phyloP scores from a whole-genome alignment of 1,140 invertebrate species.

The Calliopsis andreniformis region DNA sequence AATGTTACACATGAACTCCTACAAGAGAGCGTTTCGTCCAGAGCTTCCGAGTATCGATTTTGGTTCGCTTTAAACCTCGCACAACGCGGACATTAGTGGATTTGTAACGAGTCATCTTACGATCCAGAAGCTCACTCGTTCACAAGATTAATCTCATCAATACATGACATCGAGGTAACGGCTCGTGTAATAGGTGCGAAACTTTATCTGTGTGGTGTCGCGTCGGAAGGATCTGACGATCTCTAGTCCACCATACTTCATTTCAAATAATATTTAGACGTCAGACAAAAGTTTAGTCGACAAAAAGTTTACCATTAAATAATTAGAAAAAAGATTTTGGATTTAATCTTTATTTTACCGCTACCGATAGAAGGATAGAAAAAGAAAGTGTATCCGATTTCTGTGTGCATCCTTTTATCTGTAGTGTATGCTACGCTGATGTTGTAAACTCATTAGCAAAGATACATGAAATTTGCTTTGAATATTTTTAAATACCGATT shows the following conservation, averaged over 20 bases:
- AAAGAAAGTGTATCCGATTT: too few relatives aligned
- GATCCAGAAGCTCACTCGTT: conserved; percentile 5
- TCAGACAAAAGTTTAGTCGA: too few relatives aligned
- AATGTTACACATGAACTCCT: background rate
- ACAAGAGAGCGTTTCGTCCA: background rate
- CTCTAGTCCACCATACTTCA: background rate
- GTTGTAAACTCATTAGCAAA: too few relatives aligned
- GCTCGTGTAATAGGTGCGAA: background rate
- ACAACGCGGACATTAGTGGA: conserved; percentile 4
- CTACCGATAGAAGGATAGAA: too few relatives aligned
- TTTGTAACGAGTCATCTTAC: conserved; percentile 25
- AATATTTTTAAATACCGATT: too few relatives aligned
- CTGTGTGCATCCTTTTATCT: too few relatives aligned
- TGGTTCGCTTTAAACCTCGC: background rate
- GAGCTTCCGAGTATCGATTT: conserved; percentile 11
- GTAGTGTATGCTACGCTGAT: too few relatives aligned
- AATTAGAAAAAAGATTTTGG: too few relatives aligned
- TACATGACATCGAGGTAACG: conserved; percentile 2
- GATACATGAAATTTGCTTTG: too few relatives aligned
- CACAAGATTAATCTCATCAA: conserved; percentile 37
- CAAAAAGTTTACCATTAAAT: too few relatives aligned
- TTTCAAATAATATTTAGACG: background rate
- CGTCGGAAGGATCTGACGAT: background rate
- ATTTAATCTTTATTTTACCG: too few relatives aligned
- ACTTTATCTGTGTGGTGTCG: background rate